These are phyloP conservation scores for Ophioninae sp. DNA, from an alignment of 2,888 invertebrate genomes.

Conservation along the genomic window DNA sequence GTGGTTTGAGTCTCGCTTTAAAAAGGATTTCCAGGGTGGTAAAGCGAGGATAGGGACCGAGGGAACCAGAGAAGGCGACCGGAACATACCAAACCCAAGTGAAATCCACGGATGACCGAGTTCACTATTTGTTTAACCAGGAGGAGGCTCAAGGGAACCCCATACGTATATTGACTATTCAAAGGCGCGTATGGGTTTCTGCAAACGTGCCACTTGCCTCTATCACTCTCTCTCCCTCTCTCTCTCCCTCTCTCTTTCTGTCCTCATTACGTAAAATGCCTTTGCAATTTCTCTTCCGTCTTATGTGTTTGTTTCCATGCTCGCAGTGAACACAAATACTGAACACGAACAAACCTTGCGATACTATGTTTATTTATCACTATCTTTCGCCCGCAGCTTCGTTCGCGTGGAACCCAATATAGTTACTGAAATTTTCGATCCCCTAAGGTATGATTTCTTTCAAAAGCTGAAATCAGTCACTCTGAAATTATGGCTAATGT, in stretches of 20 bases:
- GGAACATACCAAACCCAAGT: slow-evolving; percentile 18
- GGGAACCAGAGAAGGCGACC: slow-evolving; percentile 25
- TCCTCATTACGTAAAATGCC: slow-evolving; percentile 64
- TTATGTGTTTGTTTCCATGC: slow-evolving; percentile 51
- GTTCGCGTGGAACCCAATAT: too few relatives aligned
- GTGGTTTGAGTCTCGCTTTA: slow-evolving; percentile 18
- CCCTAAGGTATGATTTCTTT: too few relatives aligned
- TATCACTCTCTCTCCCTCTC: too few relatives aligned
- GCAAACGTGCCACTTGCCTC: neutral
- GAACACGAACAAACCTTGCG: slow-evolving; percentile 36
- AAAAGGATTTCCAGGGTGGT: slow-evolving; percentile 42
- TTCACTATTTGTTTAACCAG: slow-evolving; percentile 57
- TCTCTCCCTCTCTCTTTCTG: slow-evolving; percentile 35
- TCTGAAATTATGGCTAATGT: too few relatives aligned
- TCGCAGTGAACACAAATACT: slow-evolving; percentile 55
- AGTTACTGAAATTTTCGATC: too few relatives aligned
- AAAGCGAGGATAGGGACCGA: slow-evolving; percentile 13
- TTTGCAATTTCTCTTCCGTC: slow-evolving; percentile 55
- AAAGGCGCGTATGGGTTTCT: slow-evolving; percentile 9
- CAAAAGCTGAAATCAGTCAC: too few relatives aligned
- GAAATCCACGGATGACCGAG: slow-evolving; percentile 35
- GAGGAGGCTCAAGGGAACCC: slow-evolving; percentile 18
- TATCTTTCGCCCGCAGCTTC: too few relatives aligned
- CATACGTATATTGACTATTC: slow-evolving; percentile 27
- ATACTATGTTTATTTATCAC: slow-evolving; percentile 70